These are phyloP conservation scores for Hormiphora californensis DNA, from an alignment of 37 sponge, comb jelly and placozoan genomes.

Conservation along the genomic window DNA sequence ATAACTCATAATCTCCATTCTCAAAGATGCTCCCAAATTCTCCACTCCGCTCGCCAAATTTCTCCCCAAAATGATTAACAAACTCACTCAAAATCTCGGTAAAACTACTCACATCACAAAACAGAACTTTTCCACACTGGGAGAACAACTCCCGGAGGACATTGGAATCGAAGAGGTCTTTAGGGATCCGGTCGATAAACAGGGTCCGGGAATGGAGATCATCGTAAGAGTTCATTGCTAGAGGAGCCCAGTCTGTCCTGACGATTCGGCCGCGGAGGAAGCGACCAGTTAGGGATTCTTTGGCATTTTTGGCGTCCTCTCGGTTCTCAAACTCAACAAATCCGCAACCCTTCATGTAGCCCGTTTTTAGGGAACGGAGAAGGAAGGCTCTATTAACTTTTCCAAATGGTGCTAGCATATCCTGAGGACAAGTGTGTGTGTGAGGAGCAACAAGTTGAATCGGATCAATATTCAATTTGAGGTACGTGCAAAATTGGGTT, in stretches of 20 bases:
- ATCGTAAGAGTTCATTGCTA: slow-evolving; percentile 19
- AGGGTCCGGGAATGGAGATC: slow-evolving; percentile 50
- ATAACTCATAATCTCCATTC: no score
- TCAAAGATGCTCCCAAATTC: no score
- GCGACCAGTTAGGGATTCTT: slow-evolving; percentile 38
- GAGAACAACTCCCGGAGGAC: slow-evolving; percentile 33
- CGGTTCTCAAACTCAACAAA: slow-evolving; percentile 49
- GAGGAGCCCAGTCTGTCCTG: slow-evolving; percentile 49
- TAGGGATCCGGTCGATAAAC: slow-evolving; percentile 41
- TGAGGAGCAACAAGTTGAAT: no score
- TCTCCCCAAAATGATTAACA: no score
- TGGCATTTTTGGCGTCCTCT: slow-evolving; percentile 50
- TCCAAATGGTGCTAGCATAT: slow-evolving; percentile 40
- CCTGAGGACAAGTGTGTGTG: no score
- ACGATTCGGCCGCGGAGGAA: slow-evolving; percentile 26
- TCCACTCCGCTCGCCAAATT: no score
- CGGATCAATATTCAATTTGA: no score
- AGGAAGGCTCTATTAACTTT: slow-evolving; percentile 49
- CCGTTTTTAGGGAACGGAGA: slow-evolving; percentile 38
- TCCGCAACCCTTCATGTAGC: slow-evolving; percentile 53
- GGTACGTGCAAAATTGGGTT: no score
- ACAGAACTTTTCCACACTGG: slow-evolving; percentile 54
- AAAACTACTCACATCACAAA: slow-evolving; percentile 37
- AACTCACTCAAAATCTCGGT: no score
- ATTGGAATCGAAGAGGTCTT: slow-evolving; percentile 54